Base-by-base conservation (phyloP, 37 sponge, comb jelly and placozoan species). In the Haliclona indistincta region DNA sequence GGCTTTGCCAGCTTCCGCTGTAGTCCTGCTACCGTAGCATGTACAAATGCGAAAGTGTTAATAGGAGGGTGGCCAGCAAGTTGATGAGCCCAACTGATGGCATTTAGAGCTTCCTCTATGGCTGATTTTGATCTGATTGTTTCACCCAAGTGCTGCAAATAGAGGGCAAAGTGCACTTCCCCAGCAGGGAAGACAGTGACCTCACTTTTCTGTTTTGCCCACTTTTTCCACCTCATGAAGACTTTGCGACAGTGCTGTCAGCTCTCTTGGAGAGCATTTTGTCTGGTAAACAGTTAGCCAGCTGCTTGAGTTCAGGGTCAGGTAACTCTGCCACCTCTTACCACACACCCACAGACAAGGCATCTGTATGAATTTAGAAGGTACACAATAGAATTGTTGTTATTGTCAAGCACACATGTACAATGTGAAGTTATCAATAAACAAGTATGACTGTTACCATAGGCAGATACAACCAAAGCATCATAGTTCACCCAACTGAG, bases 251-350 rank as follows among this genome's bases (percentile, higher is more conserved):
- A 22, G 44, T 68, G 49, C 47, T 44, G 32, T 43, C 49, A 4
- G 70, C 70, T 40, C 70, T 40, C 28, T 33, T 43, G 30, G 23
- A 22, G 25, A 68, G 70, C 70, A 43, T 47, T 26, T n/a, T 23
- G 22, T n/a, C 70, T 3, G 70, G 70, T 23, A 68, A 22, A 43
- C 22, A 22, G n/a, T 22, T 23, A 44, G 70, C 70, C 22, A 37
- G 45, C 22, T 47, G 70, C 41, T 40, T n/a, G 29, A 68, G 44
- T 23, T 68, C 70, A 5, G 70, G 70, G 33, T 64, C 65, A 32
- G 28, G 34, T 64, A 8, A 64, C 36, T 64, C 65, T 8, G 33
- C 34, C 34, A 64, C 22, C 35, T 32, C 20, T 30, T 4, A n/a
- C n/a, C n/a, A n/a, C n/a, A n/a, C n/a, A n/a, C n/a, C n/a, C n/a